phyloP scores from a whole-genome alignment of 2,113 vertebrate species.

The Electrona antarctica region DNA sequence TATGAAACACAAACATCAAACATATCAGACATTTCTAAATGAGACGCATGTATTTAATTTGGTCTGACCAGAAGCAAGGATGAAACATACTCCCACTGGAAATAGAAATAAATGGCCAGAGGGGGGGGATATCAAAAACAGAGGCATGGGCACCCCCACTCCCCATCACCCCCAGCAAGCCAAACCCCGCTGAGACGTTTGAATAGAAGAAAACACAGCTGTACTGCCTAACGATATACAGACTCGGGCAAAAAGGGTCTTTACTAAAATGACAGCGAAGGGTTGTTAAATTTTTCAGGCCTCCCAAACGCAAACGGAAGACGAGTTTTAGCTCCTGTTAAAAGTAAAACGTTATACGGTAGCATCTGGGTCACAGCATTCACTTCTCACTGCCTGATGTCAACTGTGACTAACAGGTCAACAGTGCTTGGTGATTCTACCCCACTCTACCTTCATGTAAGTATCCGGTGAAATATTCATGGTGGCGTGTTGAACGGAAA shows the following conservation, averaged over 20 bases:
- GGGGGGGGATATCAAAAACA: no score
- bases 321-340: conserved; percentile 28
- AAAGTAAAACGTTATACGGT: conserved; percentile 30
- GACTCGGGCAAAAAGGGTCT: conserved; percentile 11
- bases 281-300: conserved; percentile 43
- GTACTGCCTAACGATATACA: conserved; percentile 44
- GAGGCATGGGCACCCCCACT: no score
- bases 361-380: conserved; percentile 67
- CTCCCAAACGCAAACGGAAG: conserved; percentile 47
- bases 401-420: conserved; percentile 32
- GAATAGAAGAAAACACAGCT: conserved; percentile 19
- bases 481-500: conserved; percentile 39
- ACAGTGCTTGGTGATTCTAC: conserved; percentile 35
- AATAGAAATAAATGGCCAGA: no score
- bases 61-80: no score
- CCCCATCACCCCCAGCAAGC: no score
- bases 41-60: no score
- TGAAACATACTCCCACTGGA: no score
- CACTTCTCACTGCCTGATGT: conserved; percentile 18
- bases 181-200: not conserved
- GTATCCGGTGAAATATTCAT: conserved; percentile 47
- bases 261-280: conserved; percentile 46
- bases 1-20: no score
- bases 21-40: no score
- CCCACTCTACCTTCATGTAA: conserved; percentile 38